Evolutionary conservation across 2,113 vertebrate genomes (phyloP), one percentile per base, ranked within the genome.

Genomic region (Gobiocypris rarus): DNA sequence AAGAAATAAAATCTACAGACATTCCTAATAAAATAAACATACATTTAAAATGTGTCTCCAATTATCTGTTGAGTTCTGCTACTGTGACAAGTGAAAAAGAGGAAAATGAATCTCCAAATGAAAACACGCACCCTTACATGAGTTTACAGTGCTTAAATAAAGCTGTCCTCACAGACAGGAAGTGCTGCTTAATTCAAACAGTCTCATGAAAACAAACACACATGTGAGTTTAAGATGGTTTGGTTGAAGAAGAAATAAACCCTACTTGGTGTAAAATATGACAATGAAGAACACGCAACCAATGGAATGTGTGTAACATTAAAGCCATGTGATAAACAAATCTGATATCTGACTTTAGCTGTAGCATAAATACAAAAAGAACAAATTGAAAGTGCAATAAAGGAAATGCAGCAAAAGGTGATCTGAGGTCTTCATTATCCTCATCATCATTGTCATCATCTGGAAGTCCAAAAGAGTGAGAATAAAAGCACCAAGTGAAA

Each of bases 71-170:
- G 83, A 89, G 85, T 79, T 77, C 75, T 63, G 73, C 80, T 61
- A 56, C 41, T 73, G 28, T 19, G 74, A 76, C 73, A 91, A 28
- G 82, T 85, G 67, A 89, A 80, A 70, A 86, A 59, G 70, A 54
- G 75, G 41, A 84, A 79, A 28, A 85, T 38, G 38, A 38, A 38
- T 86, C 83, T 92, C 85, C 77, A 89, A 83, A 89, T 67, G 4
- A 86, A 91, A 85, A 86, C 82, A 89, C 86, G 79, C 87, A 89
- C 83, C 76, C 88, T 75, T 83, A 89, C 56, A 91, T 87, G 48
- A 48, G 56, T 58, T 77, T 59, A 24, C 90, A 91, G 92, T 93
- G 93, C 88, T 89, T 92, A 93, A 92, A 93, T 85, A 88, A 91
- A 88, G 89, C 8, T n/a, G 67, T 43, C 67, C 19, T 41, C 13